Conservation (phyloP, 2,888 invertebrate species). For the Leptinotarsa peninsularis region DNA sequence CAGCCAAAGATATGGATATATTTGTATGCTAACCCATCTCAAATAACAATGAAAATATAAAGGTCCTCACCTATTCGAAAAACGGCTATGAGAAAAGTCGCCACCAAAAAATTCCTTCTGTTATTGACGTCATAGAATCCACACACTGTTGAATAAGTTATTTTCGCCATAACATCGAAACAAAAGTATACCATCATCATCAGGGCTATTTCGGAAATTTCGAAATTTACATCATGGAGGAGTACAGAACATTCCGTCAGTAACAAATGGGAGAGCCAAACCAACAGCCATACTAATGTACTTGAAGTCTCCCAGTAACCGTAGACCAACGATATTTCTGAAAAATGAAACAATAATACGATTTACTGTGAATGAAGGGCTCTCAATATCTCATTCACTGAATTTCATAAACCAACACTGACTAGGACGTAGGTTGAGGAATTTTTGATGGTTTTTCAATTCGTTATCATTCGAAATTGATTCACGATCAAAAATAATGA, state of each 20-base stretch:
- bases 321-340: conserved; percentile 59
- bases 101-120: conserved; percentile 74
- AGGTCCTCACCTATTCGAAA: conserved; percentile 73
- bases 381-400: too few relatives aligned
- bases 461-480: too few relatives aligned
- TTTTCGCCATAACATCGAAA: conserved; percentile 76
- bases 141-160: conserved; percentile 73
- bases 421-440: too few relatives aligned
- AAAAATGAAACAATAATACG: neutral
- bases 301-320: conserved; percentile 73
- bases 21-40: too few relatives aligned
- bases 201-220: conserved; percentile 72
- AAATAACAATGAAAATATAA: neutral
- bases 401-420: too few relatives aligned
- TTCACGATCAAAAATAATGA: too few relatives aligned
- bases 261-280: conserved; percentile 75
- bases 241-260: conserved; percentile 80
- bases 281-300: conserved; percentile 79
- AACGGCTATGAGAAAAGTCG: conserved; percentile 74
- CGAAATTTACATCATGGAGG: conserved; percentile 71
- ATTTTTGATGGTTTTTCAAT: too few relatives aligned
- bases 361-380: neutral
- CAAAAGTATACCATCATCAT: conserved; percentile 78
- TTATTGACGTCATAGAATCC: conserved; percentile 73
- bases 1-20: too few relatives aligned